Conservation (phyloP, 2,888 invertebrate genomes). For the Diadegma fenestrale region DNA sequence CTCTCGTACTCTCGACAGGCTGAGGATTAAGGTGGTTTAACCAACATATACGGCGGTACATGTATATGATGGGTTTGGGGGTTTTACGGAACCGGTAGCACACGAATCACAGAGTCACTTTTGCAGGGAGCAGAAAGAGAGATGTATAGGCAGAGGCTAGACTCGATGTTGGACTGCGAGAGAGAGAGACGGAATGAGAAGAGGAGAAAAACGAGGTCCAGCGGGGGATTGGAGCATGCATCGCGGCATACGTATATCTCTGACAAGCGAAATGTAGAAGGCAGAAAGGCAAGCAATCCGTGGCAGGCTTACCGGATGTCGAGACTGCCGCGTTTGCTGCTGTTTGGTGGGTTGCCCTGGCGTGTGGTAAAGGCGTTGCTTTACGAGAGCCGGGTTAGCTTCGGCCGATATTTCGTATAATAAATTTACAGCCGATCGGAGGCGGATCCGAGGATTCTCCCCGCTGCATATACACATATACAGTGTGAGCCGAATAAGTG, state of each 20-base stretch:
- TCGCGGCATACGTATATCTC: conserved; percentile 16
- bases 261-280: conserved; percentile 42
- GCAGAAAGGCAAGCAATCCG: conserved; percentile 57
- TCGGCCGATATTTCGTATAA: conserved; percentile 71
- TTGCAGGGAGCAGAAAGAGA: conserved; percentile 65
- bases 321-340: conserved; percentile 35
- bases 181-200: not conserved
- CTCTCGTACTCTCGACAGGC: conserved; percentile 63
- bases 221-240: conserved; percentile 5
- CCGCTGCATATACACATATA: conserved; percentile 5
- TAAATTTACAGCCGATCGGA: conserved; percentile 72
- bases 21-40: conserved; percentile 67
- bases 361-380: conserved; percentile 55
- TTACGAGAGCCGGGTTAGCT: conserved; percentile 65
- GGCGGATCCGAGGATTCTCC: conserved; percentile 64
- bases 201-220: not conserved
- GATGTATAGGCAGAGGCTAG: not conserved
- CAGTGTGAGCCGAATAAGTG: conserved; percentile 15
- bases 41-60: conserved; percentile 9
- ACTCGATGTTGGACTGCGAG: not conserved
- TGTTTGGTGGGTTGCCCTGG: conserved; percentile 37
- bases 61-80: conserved; percentile 32
- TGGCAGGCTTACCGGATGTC: conserved; percentile 39
- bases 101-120: conserved; percentile 51
- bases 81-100: conserved; percentile 69